Percentiles rank a stretch among this genome's conserved stretches.
These are phyloP conservation scores for Brachynemurus nebulosus DNA, from an alignment of 2,888 invertebrate genomes.

Conservation along the genomic window DNA sequence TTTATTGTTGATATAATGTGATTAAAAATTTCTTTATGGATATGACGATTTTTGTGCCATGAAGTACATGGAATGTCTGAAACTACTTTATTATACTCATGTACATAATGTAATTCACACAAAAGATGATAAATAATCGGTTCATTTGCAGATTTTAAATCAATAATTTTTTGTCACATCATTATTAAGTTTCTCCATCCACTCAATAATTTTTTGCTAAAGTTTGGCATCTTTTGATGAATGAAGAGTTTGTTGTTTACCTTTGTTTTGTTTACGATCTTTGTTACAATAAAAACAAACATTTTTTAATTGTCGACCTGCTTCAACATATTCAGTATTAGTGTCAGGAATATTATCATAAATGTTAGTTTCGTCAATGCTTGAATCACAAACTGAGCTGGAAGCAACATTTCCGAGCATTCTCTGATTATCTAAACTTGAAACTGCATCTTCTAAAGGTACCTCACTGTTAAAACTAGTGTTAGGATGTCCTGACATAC, in stretches of 20 bases:
- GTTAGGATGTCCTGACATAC: slow-evolving; percentile 1
- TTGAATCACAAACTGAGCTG: slow-evolving; percentile 1
- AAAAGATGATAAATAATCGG: not conserved
- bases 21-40: slow-evolving; percentile 11
- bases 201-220: slow-evolving; percentile 12
- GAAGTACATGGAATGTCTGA: slow-evolving; percentile 9
- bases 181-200: slow-evolving; percentile 11
- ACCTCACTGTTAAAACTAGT: slow-evolving; percentile 4
- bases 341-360: not conserved
- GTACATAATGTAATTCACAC: slow-evolving; percentile 7
- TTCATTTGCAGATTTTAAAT: slow-evolving; percentile 1
- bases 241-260: slow-evolving; percentile 13
- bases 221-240: slow-evolving; percentile 12
- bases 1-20: slow-evolving; percentile 11
- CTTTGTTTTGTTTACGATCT: slow-evolving; percentile 11
- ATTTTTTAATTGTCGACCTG: slow-evolving; percentile 9
- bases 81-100: slow-evolving; percentile 13
- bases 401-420: not conserved
- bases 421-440: slow-evolving; percentile 6
- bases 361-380: not conserved
- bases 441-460: slow-evolving; percentile 4
- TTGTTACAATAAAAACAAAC: slow-evolving; percentile 12
- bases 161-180: slow-evolving; percentile 9
- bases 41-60: slow-evolving; percentile 12
- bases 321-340: not conserved